These are phyloP conservation scores for Thereva unica DNA, from an alignment of 2,888 invertebrate species.

Conservation along the genomic window DNA sequence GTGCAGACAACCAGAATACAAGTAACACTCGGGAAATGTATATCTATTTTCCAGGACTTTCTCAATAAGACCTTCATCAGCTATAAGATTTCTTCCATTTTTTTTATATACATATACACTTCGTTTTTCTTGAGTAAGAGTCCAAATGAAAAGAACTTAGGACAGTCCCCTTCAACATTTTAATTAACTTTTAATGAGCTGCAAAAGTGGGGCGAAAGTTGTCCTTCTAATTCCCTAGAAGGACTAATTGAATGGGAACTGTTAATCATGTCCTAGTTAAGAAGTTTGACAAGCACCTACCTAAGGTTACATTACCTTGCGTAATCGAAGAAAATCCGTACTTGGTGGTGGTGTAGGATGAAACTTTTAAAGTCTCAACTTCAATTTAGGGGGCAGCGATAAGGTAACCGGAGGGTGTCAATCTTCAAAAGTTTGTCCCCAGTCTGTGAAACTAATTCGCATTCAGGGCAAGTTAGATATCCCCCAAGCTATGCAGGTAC, in stretches of 20 bases:
- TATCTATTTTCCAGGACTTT: too few species aligned
- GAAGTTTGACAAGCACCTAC: constrained; percentile 16
- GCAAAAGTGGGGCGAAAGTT: constrained; percentile 27
- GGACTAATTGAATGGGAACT: constrained; percentile 38
- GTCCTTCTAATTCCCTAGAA: constrained; percentile 3
- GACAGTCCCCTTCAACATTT: constrained; percentile 34
- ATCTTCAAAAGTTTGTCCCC: constrained; percentile 15
- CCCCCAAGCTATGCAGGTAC: constrained; percentile 26
- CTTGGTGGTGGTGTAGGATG: constrained; percentile 4
- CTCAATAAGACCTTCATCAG: too few species aligned
- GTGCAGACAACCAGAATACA: too few species aligned
- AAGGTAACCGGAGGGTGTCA: constrained; percentile 28
- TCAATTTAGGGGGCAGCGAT: constrained; percentile 4
- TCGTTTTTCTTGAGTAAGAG: too few species aligned
- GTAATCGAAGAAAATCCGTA: constrained; percentile 19
- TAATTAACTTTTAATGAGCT: constrained; percentile 46
- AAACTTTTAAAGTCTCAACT: constrained; percentile 21
- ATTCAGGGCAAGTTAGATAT: constrained; percentile 18
- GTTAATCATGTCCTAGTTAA: constrained; percentile 37
- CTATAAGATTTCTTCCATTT: too few species aligned
- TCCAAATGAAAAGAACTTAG: constrained; percentile 12
- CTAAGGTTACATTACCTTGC: neutral
- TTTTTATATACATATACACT: too few species aligned
- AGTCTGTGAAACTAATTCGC: constrained; percentile 26
- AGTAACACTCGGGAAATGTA: too few species aligned